phyloP scores from a whole-genome alignment of 2,797 vertebrate species.

The Lagodon rhomboides region DNA sequence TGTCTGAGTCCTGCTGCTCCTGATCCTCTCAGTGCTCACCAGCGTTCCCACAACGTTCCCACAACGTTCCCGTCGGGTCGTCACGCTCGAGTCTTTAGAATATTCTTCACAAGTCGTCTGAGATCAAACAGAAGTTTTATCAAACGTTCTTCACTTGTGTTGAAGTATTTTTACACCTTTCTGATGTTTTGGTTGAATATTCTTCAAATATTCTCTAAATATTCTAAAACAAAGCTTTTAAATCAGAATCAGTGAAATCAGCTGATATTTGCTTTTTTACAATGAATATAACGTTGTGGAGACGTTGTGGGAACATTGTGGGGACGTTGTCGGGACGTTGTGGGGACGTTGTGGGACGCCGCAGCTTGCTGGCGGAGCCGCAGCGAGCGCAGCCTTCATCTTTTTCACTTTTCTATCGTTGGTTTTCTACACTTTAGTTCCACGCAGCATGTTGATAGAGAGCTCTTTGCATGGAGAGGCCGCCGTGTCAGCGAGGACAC shows the following conservation, averaged over 20 bases:
- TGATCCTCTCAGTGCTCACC: constrained; percentile 12
- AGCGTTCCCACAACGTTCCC: neutral
- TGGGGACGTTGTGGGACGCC: neutral
- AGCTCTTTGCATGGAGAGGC: constrained; percentile 70
- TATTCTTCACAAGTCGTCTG: too few relatives aligned
- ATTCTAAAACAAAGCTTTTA: too few relatives aligned
- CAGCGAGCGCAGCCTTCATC: constrained; percentile 45
- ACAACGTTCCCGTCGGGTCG: too few relatives aligned
- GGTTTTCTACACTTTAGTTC: constrained; percentile 68
- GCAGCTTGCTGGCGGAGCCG: constrained; percentile 2
- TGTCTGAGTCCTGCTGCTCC: constrained; percentile 54
- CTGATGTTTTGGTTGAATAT: too few relatives aligned
- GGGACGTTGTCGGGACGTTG: neutral
- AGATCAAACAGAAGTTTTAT: too few relatives aligned
- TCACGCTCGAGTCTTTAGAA: neutral
- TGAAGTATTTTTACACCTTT: too few relatives aligned
- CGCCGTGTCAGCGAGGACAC: neutral
- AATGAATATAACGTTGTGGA: neutral
- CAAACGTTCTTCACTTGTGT: too few relatives aligned
- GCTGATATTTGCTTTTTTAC: neutral
- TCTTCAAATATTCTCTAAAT: too few relatives aligned
- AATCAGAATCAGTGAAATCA: too few relatives aligned
- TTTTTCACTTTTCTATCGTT: constrained; percentile 65
- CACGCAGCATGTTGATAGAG: constrained; percentile 67
- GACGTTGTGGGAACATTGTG: neutral